A percentile compares a stretch with the other conserved stretches of the same genome.
phyloP scores from a whole-genome alignment of 1,140 invertebrate species.

The Drosophila sechellia region DNA sequence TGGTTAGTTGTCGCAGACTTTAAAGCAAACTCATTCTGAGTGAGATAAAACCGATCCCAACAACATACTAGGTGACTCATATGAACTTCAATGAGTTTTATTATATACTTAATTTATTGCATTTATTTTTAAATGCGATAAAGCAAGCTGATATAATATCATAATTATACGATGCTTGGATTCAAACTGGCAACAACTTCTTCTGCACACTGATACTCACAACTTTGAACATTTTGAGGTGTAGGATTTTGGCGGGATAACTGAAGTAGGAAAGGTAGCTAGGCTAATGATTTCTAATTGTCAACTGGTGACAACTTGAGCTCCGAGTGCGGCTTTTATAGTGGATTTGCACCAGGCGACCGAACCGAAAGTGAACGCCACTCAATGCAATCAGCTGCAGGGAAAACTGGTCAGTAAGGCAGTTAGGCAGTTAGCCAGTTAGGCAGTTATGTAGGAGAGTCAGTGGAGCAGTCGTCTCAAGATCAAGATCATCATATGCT shows the following conservation, averaged over 20 bases:
- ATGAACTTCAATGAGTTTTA: no score
- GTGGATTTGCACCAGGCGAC: slow-evolving; percentile 21
- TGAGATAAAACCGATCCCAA: no score
- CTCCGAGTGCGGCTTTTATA: slow-evolving; percentile 62
- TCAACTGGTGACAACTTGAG: slow-evolving; percentile 65
- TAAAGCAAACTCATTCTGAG: background rate
- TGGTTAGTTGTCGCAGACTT: background rate
- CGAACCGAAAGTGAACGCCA: slow-evolving; percentile 67
- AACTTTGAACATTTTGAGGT: slow-evolving; percentile 77
- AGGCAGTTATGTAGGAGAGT: slow-evolving; percentile 21
- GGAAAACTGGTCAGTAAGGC: slow-evolving; percentile 64
- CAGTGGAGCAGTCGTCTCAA: slow-evolving; percentile 61
- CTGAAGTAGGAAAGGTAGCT: slow-evolving; percentile 16
- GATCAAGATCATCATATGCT: slow-evolving; percentile 74
- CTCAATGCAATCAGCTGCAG: slow-evolving; percentile 69
- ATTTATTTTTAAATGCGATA: no score
- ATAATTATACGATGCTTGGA: background rate
- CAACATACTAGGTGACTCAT: no score
- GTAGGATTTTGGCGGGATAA: slow-evolving; percentile 17
- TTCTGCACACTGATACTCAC: slow-evolving; percentile 55
- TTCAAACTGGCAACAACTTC: background rate
- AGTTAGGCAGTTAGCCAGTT: slow-evolving; percentile 12
- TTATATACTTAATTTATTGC: no score
- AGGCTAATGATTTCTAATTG: slow-evolving; percentile 58
- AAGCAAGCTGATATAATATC: no score